Percentiles rank a stretch among this genome's conserved stretches.
These are phyloP conservation scores for Pantelozetes paolii DNA, from an alignment of 2,888 invertebrate species.

Conservation along the genomic window DNA sequence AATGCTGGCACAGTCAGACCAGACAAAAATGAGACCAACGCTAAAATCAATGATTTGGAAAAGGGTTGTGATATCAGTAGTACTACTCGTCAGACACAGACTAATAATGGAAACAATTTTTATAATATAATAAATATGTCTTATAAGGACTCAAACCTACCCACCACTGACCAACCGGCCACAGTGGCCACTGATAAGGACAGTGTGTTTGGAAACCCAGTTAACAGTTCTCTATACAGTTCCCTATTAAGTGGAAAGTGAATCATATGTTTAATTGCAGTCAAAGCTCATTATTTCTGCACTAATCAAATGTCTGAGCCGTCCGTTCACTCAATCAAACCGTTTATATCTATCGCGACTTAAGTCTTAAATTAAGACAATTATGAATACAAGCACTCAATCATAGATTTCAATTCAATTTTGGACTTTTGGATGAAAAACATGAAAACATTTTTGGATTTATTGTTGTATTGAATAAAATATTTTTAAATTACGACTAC, in stretches of 20 bases:
- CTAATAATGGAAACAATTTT: slow-evolving; percentile 18
- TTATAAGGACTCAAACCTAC: slow-evolving; percentile 4
- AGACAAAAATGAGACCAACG: slow-evolving; percentile 1
- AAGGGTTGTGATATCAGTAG: slow-evolving; percentile 19
- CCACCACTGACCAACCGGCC: slow-evolving; percentile 1
- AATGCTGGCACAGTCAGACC: not conserved
- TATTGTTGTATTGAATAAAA: not conserved
- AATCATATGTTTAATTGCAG: slow-evolving; percentile 5
- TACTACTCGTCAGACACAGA: slow-evolving; percentile 7
- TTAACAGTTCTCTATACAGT: not conserved
- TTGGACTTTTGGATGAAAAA: not conserved
- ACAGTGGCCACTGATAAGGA: not conserved
- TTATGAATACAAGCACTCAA: too few relatives aligned
- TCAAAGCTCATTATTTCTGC: not conserved
- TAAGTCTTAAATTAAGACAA: too few relatives aligned
- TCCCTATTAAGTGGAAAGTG: slow-evolving; percentile 19
- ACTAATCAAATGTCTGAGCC: slow-evolving; percentile 6
- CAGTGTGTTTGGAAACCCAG: not conserved
- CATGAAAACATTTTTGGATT: not conserved
- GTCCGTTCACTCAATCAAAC: slow-evolving; percentile 1
- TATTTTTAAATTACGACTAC: not conserved
- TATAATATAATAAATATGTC: slow-evolving; percentile 26
- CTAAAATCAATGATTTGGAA: slow-evolving; percentile 15
- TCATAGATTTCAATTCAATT: slow-evolving; percentile 11
- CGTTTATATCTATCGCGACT: too few relatives aligned